Evolutionary conservation across 2,797 vertebrate genomes (phyloP), one percentile per base, ranked within the genome.

Genomic region (Pogoniulus pusillus): DNA sequence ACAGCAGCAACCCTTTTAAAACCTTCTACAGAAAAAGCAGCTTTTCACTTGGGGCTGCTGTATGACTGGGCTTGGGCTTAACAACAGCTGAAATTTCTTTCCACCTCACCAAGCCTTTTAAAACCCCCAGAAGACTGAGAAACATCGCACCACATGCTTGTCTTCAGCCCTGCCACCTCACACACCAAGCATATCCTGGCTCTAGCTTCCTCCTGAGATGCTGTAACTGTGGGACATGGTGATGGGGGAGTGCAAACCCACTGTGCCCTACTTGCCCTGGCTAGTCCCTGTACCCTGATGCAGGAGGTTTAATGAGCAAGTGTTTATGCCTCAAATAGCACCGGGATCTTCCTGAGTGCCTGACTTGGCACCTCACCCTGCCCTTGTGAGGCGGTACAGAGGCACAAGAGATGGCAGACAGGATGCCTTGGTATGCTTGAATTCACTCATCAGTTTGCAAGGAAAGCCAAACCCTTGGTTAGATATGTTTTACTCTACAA

Each of bases 91-190:
- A 41, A 41, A 41, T 41, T 37, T 27, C 35, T 69, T 86, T 53
- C 19, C 35, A 35, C 20, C 26, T 79, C 2, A 0, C 17, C 2
- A 1, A 17, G 12, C 58, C 12, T 77, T 73, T 34, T 43, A 51
- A 45, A 54, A 29, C 24, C 65, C 47, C 11, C 39, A 57, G 17
- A 20, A 0, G 1, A 58, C 15, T 6, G 19, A 75, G 35, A 62
- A 75, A 35, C 35, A 43, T 6, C 1, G 2, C 0, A 2, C 10
- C 37, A 49, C 13, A 0, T 8, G 16, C 29, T 74, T 0, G 0
- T 6, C 57, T 78, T 47, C 4, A 1, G 49, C 11, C 41, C 15
- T 2, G 0, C 15, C n/a, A 35, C 23, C 18, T 29, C 9, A 4
- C 11, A 8, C 4, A 9, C 51, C 35, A 47, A 29, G 30, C 16